Percentiles rank a stretch among this genome's conserved stretches.
Conservation (phyloP, 2,113 vertebrate species). For the Ctenomys sociabilis region DNA sequence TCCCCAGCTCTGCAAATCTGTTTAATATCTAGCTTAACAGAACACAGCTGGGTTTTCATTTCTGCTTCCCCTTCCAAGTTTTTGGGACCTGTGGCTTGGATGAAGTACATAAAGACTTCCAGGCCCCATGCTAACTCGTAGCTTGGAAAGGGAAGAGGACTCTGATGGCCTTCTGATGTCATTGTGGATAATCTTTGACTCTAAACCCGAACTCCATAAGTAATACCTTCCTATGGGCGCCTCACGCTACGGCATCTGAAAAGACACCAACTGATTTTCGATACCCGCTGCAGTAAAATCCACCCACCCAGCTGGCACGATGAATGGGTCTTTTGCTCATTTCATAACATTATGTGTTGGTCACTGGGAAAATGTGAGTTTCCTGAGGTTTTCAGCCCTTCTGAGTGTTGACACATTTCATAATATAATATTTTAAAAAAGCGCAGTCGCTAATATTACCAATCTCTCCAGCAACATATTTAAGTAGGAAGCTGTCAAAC, state of each 20-base stretch:
- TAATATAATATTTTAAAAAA: background rate
- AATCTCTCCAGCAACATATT: background rate
- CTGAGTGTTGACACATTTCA: background rate
- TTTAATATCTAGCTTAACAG: background rate
- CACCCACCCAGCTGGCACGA: background rate
- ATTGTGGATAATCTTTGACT: background rate
- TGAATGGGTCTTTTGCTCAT: background rate
- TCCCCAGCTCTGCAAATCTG: background rate
- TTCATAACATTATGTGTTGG: background rate
- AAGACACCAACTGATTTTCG: background rate
- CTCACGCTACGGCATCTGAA: background rate
- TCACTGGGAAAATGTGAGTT: background rate
- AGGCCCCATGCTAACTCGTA: rapidly evolving
- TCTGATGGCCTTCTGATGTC: background rate
- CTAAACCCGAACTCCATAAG: background rate
- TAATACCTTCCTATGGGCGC: background rate
- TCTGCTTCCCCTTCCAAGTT: background rate
- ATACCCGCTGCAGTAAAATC: background rate
- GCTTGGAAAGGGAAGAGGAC: background rate
- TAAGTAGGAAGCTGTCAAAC: conserved; percentile 56
- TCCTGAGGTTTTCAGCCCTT: background rate
- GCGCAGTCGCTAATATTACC: background rate
- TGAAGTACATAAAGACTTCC: background rate
- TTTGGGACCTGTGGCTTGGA: rapidly evolving
- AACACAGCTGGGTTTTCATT: background rate